Evolutionary conservation across 1,140 invertebrate genomes (phyloP).

Genomic region (Fopius arisanus): DNA sequence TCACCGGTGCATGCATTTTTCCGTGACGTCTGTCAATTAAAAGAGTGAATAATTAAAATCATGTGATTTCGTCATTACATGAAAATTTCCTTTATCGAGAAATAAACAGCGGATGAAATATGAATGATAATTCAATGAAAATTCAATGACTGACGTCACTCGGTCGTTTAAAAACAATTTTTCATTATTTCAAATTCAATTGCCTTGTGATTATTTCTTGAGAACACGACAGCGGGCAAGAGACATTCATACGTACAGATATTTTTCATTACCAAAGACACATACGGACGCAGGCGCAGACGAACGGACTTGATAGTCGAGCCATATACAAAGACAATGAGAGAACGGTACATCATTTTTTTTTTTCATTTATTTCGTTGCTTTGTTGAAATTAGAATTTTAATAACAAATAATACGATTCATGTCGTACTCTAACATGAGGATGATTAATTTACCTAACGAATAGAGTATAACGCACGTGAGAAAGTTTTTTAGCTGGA

Average conservation of each 20-base stretch:
- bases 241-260: constrained; percentile 36
- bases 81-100: not conserved
- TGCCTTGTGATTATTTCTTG: constrained; percentile 23
- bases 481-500: not conserved
- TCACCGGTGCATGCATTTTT: constrained; percentile 45
- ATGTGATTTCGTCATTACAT: not conserved
- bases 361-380: constrained; percentile 51
- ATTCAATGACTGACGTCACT: constrained; percentile 26
- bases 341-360: constrained; percentile 38
- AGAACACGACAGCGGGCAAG: constrained; percentile 36
- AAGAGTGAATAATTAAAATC: not conserved
- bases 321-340: constrained; percentile 38
- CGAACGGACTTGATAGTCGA: constrained; percentile 42
- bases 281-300: constrained; percentile 40
- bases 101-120: not conserved
- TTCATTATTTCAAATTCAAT: not conserved
- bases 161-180: not conserved
- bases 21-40: constrained; percentile 41
- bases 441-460: not conserved
- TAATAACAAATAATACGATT: not conserved
- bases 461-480: not conserved
- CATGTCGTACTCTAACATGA: not conserved
- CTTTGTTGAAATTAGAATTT: constrained; percentile 58
- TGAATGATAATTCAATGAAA: constrained; percentile 21
- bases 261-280: constrained; percentile 24